phyloP scores from a whole-genome alignment of 2,888 invertebrate genomes.

The Agrotis clavis region DNA sequence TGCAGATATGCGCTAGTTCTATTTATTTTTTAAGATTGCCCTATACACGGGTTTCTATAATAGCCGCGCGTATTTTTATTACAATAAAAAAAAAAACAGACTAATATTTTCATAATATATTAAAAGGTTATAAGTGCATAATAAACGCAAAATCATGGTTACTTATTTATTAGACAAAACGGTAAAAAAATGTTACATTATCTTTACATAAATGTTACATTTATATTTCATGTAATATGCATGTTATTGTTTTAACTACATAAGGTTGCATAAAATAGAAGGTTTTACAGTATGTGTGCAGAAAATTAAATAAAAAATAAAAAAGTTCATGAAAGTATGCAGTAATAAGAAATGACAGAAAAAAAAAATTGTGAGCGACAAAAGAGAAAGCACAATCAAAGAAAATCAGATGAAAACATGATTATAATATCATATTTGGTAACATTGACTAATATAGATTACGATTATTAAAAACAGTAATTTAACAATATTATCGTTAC shows the following conservation, averaged over 20 bases:
- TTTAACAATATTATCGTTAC: slow-evolving; percentile 25
- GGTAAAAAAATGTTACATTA: slow-evolving; percentile 1
- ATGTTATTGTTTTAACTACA: too few relatives aligned
- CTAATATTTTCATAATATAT: neutral
- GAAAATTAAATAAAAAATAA: neutral
- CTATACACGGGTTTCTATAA: neutral
- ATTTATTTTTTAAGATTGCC: neutral
- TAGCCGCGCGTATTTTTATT: neutral
- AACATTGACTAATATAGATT: slow-evolving; percentile 25
- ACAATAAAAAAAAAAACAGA: too few relatives aligned
- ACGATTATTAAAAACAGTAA: slow-evolving; percentile 13
- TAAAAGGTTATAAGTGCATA: neutral
- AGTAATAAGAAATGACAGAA: slow-evolving; percentile 3
- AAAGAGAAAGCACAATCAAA: slow-evolving; percentile 1
- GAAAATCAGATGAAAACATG: neutral
- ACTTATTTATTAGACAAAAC: slow-evolving; percentile 21
- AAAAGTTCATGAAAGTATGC: slow-evolving; percentile 8
- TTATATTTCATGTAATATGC: slow-evolving; percentile 9
- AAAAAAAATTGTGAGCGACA: neutral
- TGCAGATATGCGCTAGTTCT: slow-evolving; percentile 50
- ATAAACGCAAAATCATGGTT: slow-evolving; percentile 40
- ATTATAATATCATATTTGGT: slow-evolving; percentile 10
- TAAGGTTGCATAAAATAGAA: neutral
- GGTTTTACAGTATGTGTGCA: too few relatives aligned
- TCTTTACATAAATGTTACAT: slow-evolving; percentile 1